Percentiles rank a stretch among this genome's conserved stretches.
Conservation (phyloP, 1,140 invertebrate species). For the Calliphora vicina region DNA sequence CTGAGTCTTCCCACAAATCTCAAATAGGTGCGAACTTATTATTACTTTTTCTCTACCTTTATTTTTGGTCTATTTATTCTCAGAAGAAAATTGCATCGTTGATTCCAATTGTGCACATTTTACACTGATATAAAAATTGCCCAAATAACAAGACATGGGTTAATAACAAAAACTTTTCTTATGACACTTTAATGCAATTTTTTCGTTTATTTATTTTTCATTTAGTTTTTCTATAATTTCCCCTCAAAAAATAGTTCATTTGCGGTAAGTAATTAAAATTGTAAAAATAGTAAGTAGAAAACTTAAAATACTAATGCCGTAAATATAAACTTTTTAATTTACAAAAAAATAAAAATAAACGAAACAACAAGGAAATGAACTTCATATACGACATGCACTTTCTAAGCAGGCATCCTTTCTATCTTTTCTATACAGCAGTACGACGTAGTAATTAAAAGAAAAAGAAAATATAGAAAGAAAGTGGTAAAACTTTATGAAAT, state of each 20-base stretch:
- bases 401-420: neutral
- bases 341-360: neutral
- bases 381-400: neutral
- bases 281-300: neutral
- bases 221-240: neutral
- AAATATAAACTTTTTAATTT: neutral
- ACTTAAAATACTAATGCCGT: constrained; percentile 12
- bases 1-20: no score
- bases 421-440: neutral
- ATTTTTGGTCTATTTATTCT: no score
- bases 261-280: constrained; percentile 24
- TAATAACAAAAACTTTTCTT: neutral
- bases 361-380: neutral
- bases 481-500: neutral
- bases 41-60: no score
- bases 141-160: no score
- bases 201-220: neutral
- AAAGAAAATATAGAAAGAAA: neutral
- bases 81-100: no score
- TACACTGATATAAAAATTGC: no score
- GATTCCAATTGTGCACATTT: no score
- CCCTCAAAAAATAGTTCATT: neutral
- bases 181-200: neutral
- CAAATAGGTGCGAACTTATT: no score
- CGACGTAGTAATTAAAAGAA: neutral